Conservation (phyloP, 2,113 vertebrate species). For the Herpetotheres cachinnans region DNA sequence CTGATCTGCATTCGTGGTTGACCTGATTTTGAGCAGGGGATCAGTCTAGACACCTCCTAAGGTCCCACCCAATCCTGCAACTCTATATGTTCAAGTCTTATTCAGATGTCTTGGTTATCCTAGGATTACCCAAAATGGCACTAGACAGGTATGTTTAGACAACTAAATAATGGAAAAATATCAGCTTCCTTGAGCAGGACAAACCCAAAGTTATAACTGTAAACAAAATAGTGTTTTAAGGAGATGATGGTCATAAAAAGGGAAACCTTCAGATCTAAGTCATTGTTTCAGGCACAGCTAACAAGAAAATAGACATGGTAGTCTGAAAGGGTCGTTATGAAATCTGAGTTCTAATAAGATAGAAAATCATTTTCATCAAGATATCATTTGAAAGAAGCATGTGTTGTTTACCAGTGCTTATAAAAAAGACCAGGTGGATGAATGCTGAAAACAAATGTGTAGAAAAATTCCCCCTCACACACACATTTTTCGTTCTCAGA, state of each 20-base stretch:
- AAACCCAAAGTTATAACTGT: accelerated
- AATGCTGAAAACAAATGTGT: neutral
- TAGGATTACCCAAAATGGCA: neutral
- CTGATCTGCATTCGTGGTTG: neutral
- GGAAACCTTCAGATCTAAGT: neutral
- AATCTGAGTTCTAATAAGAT: neutral
- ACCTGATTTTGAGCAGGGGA: neutral
- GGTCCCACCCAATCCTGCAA: neutral
- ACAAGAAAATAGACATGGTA: neutral
- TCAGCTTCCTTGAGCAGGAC: neutral
- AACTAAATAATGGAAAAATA: neutral
- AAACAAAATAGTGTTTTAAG: neutral
- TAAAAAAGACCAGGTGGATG: neutral
- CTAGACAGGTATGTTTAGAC: neutral
- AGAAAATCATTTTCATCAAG: neutral
- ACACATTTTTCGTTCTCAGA: neutral
- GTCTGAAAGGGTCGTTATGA: neutral
- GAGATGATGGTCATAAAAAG: neutral
- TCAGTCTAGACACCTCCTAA: neutral
- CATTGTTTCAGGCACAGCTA: neutral
- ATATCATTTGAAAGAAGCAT: neutral
- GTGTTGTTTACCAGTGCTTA: neutral
- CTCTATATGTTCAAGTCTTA: neutral
- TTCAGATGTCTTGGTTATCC: neutral
- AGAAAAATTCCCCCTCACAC: neutral